A percentile compares a stretch with the other conserved stretches of the same genome.
Conservation (phyloP, 1,140 invertebrate genomes). For the Drosophila gunungcola region DNA sequence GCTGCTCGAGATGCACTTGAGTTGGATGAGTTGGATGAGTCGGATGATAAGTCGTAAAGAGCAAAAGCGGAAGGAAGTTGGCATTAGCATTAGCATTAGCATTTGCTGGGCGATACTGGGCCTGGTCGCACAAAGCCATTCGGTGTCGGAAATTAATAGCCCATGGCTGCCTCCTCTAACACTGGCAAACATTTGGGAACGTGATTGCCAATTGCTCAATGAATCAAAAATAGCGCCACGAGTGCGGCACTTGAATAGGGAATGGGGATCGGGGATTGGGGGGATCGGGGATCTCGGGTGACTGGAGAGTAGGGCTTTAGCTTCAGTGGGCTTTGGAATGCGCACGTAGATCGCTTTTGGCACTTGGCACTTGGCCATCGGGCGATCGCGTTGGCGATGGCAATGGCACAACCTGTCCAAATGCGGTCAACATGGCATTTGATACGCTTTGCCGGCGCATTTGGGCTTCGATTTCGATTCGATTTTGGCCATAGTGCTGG, state of each 20-base stretch:
- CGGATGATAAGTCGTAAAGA: slow-evolving; percentile 23
- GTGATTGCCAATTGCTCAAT: slow-evolving; percentile 72
- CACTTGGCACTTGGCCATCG: slow-evolving; percentile 45
- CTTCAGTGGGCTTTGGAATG: slow-evolving; percentile 28
- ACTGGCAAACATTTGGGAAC: slow-evolving; percentile 19
- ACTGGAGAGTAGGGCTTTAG: neutral
- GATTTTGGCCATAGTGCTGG: slow-evolving; percentile 23
- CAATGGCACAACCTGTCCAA: slow-evolving; percentile 20
- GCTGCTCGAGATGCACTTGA: slow-evolving; percentile 40
- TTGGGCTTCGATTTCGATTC: slow-evolving; percentile 14
- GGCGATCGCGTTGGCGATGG: slow-evolving; percentile 10
- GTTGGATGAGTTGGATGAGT: neutral
- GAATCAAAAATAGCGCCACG: slow-evolving; percentile 75
- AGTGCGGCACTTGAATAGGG: slow-evolving; percentile 44
- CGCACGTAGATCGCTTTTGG: slow-evolving; percentile 38
- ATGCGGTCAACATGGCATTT: slow-evolving; percentile 50
- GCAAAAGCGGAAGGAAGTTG: slow-evolving; percentile 73
- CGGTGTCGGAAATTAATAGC: slow-evolving; percentile 26
- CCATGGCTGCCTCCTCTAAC: neutral
- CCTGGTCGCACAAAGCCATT: slow-evolving; percentile 8
- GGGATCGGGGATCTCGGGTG: slow-evolving; percentile 21
- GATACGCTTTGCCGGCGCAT: slow-evolving; percentile 45
- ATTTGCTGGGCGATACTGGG: neutral
- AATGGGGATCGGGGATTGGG: slow-evolving; percentile 8
- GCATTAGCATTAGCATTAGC: slow-evolving; percentile 56